phyloP scores from a whole-genome alignment of 2,888 invertebrate species.

The Napeogenes sylphis region DNA sequence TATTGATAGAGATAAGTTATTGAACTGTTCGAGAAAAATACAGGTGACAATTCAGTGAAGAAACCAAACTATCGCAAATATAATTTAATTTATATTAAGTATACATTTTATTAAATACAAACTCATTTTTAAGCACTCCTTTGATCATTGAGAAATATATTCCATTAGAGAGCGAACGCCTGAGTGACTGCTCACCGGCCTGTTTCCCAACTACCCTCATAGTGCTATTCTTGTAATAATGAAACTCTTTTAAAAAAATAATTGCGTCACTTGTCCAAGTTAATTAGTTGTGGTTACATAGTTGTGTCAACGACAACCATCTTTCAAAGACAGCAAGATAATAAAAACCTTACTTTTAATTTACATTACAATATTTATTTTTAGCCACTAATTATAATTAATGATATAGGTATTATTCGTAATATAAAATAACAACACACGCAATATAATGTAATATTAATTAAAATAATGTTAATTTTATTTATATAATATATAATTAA shows the following conservation, averaged over 20 bases:
- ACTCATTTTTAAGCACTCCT: neutral
- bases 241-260: neutral
- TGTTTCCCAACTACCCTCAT: slow-evolving; percentile 18
- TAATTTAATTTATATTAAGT: no score
- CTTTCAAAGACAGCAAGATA: no score
- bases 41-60: neutral
- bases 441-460: no score
- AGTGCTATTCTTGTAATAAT: slow-evolving; percentile 13
- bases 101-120: no score
- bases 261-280: no score
- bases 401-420: no score
- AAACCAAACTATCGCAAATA: neutral
- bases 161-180: slow-evolving; percentile 16
- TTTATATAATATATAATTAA: neutral
- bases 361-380: no score
- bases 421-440: no score
- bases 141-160: slow-evolving; percentile 12
- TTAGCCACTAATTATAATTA: no score
- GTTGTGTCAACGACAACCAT: neutral
- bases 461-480: no score
- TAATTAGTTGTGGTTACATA: no score
- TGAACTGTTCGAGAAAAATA: neutral
- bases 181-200: slow-evolving; percentile 16
- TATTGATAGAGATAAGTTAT: slow-evolving; percentile 17
- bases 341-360: no score